Base-by-base conservation (phyloP, 2,113 vertebrate genomes). In the Eleginops maclovinus region DNA sequence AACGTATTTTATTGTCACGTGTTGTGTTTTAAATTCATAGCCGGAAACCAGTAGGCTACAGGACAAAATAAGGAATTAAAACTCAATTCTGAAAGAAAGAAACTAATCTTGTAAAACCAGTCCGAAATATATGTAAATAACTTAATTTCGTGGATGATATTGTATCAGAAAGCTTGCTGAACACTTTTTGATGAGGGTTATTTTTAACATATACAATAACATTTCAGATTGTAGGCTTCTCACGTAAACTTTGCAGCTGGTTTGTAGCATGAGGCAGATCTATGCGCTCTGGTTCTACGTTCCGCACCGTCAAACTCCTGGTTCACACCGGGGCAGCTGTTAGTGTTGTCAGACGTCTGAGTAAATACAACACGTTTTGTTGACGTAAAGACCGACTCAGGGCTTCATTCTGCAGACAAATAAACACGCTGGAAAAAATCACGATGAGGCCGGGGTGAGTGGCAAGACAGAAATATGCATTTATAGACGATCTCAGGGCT, bases 281-380 rank as follows among this genome's bases (percentile, higher is more conserved):
- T 72, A 28, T 85, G 61, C 16, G 51, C 41, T 44, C 0, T n/a
- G 51, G 3, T 1, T 79, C 81, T 59, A 3, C 28, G 44, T 71
- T 41, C 16, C 2, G 2, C 2, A 12, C 31, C 9, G 13, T 40
- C 62, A 51, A 51, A 44, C 12, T 44, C 13, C 60, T 64, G 72
- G 77, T 75, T 88, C 84, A 83, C 72, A 71, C 17, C 13, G 47
- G 68, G 46, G 51, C 74, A 82, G 81, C 14, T 73, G 82, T 74
- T 80, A 75, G 53, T 81, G 72, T 61, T 64, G 79, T 86, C 83
- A 89, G 88, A 88, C 71, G 86, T 92, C 79, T 89, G 87, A 79
- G 83, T 86, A 85, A 91, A 93, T 78, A 90, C 40, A 58, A 72
- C 53, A 47, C 14, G 44, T 16, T 12, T 79, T 86, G 65, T 79